A percentile compares a stretch with the other conserved stretches of the same genome.
Evolutionary conservation across 2,797 vertebrate species (phyloP).

Genomic region (Salmo trutta): DNA sequence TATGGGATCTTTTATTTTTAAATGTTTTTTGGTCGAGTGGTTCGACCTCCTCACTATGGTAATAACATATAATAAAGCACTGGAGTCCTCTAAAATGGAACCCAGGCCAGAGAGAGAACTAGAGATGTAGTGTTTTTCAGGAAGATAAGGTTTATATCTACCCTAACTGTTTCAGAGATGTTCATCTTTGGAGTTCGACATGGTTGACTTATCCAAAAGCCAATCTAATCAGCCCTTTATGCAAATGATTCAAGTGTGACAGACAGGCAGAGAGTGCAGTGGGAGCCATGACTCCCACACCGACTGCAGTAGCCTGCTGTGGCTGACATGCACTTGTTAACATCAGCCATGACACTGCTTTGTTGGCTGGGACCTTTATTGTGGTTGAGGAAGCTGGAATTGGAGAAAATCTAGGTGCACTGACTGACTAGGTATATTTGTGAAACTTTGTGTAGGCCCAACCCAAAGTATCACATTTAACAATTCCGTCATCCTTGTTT

Average conservation of each 20-base stretch:
- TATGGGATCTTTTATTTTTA: too few species aligned
- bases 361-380: constrained; percentile 21
- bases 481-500: too few species aligned
- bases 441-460: neutral
- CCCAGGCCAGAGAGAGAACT: neutral
- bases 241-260: constrained; percentile 24
- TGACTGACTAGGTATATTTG: neutral
- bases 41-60: constrained; percentile 8
- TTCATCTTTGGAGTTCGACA: constrained; percentile 20
- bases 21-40: too few species aligned
- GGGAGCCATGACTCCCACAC: constrained; percentile 3
- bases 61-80: constrained; percentile 17
- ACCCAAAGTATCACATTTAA: too few species aligned
- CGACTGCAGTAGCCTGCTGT: constrained; percentile 26
- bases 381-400: constrained; percentile 2
- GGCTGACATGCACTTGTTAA: constrained; percentile 33
- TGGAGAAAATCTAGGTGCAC: constrained; percentile 20
- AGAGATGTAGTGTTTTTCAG: neutral
- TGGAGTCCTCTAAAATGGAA: constrained; percentile 13
- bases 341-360: constrained; percentile 18
- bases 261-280: constrained; percentile 1
- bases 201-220: constrained; percentile 3
- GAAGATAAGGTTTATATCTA: constrained; percentile 3
- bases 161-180: neutral
- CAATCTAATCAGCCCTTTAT: constrained; percentile 23